Base-by-base conservation (phyloP, 2,113 vertebrate species). In the Rhadina sibilatrix region DNA sequence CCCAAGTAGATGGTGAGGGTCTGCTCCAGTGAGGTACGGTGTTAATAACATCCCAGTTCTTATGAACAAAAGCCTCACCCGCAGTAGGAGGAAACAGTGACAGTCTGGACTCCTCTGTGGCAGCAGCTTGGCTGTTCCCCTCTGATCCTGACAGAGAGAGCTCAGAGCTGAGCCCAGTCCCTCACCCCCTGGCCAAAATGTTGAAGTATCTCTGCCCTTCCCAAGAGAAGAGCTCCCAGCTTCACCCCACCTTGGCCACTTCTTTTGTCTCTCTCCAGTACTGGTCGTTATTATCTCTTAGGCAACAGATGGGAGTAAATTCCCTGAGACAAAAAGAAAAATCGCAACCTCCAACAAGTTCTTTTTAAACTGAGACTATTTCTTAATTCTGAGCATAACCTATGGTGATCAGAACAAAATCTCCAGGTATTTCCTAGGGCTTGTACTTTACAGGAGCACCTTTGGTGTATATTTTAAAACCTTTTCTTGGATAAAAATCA, bases 391-490 rank as follows among this genome's bases (percentile, higher is more conserved):
- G 5, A 80, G 54, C 78, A 87, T 93, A 78, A 44, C 64, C 79
- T 44, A 9, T 40, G n/a, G 75, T 69, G 86, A 94, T 95, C 66
- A 76, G 94, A 97, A 88, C 56, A 90, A 93, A 90, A 90, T 87
- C 77, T 92, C 33, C 2, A 78, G 61, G 24, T 89, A 37, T 64
- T 96, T 96, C 96, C 44, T 24, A 59, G 64, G 31, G 52, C 94
- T 95, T 95, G 53, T 61, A 68, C 80, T 86, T 95, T 71, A 74
- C 84, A 92, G 65, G 52, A 97, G 92, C 83, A 85, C 95, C 81
- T 95, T 61, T 96, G 59, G 75, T 91, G 85, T 74, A 57, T 87
- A 59, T 81, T 92, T 96, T 56, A 19, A 96, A 91, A 94, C 47
- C 44, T 96, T 95, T 96, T 69, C 87, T 85, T 84, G 64, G 87